Conservation (phyloP, 2,113 vertebrate species). For the Spea bombifrons region DNA sequence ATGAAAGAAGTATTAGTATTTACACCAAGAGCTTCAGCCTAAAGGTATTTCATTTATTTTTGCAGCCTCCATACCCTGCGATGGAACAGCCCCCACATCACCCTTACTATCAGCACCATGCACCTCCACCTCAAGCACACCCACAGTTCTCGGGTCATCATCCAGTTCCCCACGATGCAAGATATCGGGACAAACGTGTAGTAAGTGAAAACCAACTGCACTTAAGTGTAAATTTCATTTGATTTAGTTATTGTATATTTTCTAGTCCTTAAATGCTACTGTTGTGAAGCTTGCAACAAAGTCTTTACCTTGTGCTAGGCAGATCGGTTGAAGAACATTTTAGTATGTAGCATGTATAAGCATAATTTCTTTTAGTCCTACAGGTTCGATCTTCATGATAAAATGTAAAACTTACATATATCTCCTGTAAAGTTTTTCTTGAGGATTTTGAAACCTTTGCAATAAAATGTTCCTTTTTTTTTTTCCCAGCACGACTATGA, state of each 20-base stretch:
- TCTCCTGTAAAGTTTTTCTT: no score
- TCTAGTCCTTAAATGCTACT: no score
- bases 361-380: no score
- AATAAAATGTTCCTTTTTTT: neutral
- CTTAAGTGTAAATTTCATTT: neutral
- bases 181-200: constrained; percentile 86
- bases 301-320: no score
- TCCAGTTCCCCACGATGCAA: constrained; percentile 80
- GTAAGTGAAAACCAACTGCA: constrained; percentile 62
- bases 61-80: constrained; percentile 84
- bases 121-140: constrained; percentile 85
- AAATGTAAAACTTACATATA: no score
- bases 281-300: no score
- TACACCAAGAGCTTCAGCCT: no score
- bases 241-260: no score
- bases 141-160: constrained; percentile 89
- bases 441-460: neutral
- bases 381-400: no score
- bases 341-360: no score
- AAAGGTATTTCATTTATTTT: constrained; percentile 14
- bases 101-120: constrained; percentile 89
- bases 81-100: constrained; percentile 88
- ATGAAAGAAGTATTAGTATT: no score
- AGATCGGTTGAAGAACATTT: no score
- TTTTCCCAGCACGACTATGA: constrained; percentile 90